These are phyloP conservation scores for Siniperca obscura DNA, from an alignment of 2,797 vertebrate genomes.

Conservation along the genomic window DNA sequence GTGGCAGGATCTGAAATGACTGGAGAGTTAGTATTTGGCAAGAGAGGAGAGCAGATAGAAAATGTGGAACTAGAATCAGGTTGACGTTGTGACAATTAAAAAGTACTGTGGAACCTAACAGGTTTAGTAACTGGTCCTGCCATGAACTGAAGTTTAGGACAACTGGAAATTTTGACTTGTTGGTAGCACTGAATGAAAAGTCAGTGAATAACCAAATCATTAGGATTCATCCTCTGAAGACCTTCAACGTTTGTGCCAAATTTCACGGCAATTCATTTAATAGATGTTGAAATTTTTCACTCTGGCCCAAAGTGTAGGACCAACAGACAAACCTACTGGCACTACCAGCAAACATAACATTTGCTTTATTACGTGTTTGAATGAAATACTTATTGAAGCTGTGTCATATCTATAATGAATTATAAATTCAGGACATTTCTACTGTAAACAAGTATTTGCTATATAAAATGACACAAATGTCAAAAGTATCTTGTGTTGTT, in stretches of 20 bases:
- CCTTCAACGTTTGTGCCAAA: neutral
- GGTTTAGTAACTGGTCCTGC: neutral
- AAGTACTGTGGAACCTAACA: neutral
- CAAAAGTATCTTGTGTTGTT: neutral
- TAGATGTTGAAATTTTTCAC: neutral
- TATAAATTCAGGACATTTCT: neutral
- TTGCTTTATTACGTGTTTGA: neutral
- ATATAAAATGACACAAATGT: neutral
- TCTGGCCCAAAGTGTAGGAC: neutral
- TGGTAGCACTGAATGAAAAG: no score
- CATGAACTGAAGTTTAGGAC: neutral
- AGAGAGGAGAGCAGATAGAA: neutral
- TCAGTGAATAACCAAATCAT: no score
- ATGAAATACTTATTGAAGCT: neutral
- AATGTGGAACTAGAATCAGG: neutral
- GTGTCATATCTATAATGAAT: neutral
- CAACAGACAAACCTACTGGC: neutral
- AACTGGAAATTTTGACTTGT: no score
- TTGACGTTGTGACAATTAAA: neutral
- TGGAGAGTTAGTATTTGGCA: neutral
- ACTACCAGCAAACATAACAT: neutral
- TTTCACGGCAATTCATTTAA: neutral
- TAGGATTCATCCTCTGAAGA: neutral
- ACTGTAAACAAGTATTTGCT: neutral
- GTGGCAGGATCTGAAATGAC: no score